phyloP scores from a whole-genome alignment of 2,888 invertebrate species.

The Muscina levida region DNA sequence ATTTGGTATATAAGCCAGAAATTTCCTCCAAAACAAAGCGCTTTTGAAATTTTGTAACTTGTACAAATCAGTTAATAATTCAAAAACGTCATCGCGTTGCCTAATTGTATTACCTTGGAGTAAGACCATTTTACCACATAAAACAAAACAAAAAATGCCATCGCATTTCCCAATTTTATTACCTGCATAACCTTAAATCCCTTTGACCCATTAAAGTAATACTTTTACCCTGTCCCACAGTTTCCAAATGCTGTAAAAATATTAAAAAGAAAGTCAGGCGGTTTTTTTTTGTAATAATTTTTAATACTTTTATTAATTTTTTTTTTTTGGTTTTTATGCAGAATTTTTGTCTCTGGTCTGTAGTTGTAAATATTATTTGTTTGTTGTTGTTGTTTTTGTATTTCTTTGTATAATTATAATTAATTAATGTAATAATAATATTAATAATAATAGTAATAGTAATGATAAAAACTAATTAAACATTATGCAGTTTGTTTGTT shows the following conservation, averaged over 20 bases:
- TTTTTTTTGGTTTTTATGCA: constrained; percentile 56
- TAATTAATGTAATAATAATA: constrained; percentile 58
- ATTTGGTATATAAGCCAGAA: too few relatives aligned
- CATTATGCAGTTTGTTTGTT: constrained; percentile 67
- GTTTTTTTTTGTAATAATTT: constrained; percentile 59
- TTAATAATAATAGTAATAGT: constrained; percentile 64
- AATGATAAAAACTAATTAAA: constrained; percentile 65
- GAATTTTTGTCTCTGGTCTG: constrained; percentile 52
- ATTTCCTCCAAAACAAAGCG: too few relatives aligned
- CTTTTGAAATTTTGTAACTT: too few relatives aligned
- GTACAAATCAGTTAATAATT: too few relatives aligned
- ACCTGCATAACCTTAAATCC: too few relatives aligned
- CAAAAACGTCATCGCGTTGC: too few relatives aligned
- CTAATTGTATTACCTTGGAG: too few relatives aligned
- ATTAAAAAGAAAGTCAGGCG: background rate
- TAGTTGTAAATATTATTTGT: constrained; percentile 64
- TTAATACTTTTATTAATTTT: constrained; percentile 65
- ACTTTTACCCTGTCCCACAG: too few relatives aligned
- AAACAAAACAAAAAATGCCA: too few relatives aligned
- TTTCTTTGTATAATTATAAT: constrained; percentile 53
- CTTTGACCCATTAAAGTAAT: too few relatives aligned
- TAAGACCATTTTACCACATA: too few relatives aligned
- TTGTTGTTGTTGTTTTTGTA: constrained; percentile 32
- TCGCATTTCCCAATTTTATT: too few relatives aligned
- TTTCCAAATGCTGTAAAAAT: background rate